phyloP scores from a whole-genome alignment of 2,888 invertebrate species.

The Drosophila crucigera region DNA sequence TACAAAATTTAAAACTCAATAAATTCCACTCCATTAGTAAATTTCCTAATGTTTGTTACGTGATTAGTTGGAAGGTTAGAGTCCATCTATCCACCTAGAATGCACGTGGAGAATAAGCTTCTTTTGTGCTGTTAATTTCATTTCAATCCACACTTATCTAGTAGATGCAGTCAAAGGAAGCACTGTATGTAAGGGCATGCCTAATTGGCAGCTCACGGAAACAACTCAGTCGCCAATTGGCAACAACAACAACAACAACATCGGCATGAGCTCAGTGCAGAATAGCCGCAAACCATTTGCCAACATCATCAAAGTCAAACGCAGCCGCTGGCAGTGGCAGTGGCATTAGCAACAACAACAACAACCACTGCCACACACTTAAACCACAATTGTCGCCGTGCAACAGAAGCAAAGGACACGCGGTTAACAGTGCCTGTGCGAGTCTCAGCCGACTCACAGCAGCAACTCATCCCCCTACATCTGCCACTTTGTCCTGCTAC shows the following conservation, averaged over 20 bases:
- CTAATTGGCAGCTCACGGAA: slow-evolving; percentile 39
- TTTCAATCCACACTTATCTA: background rate
- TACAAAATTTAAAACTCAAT: background rate
- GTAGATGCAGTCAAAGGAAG: slow-evolving; percentile 14
- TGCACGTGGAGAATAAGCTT: background rate
- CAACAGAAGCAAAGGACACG: slow-evolving; percentile 56
- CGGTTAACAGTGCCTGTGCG: slow-evolving; percentile 52
- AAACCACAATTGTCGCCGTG: slow-evolving; percentile 62
- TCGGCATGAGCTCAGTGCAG: slow-evolving; percentile 4
- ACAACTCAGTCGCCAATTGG: slow-evolving; percentile 40
- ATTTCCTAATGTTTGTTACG: background rate
- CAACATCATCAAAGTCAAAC: slow-evolving; percentile 65
- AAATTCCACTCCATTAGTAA: background rate
- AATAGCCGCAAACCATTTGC: slow-evolving; percentile 53
- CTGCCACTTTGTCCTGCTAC: background rate
- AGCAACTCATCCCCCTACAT: background rate
- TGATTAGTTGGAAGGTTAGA: background rate
- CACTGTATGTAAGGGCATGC: slow-evolving; percentile 2
- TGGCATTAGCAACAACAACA: slow-evolving; percentile 25
- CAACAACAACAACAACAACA: slow-evolving; percentile 1
- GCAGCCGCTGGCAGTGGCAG: slow-evolving; percentile 25
- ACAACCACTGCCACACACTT: slow-evolving; percentile 28
- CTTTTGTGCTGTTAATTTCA: slow-evolving; percentile 1
- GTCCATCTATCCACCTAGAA: background rate
- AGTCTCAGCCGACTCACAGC: slow-evolving; percentile 15